phyloP scores from a whole-genome alignment of 2,113 vertebrate genomes.

The Gymnogyps californianus region DNA sequence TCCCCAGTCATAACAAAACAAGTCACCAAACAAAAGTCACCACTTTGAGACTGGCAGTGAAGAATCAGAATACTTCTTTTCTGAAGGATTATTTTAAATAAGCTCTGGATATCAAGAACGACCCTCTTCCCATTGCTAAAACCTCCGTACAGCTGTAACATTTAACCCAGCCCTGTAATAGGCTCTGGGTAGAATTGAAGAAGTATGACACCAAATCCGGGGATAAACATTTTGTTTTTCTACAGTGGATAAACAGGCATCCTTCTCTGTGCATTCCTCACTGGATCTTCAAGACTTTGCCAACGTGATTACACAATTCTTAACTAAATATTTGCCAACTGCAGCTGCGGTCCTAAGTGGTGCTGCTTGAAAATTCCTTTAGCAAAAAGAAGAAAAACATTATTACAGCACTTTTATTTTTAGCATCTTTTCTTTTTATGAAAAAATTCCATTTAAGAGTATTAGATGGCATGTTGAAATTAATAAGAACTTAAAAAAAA shows the following conservation, averaged over 20 bases:
- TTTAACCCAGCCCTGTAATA: not conserved
- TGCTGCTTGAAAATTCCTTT: slow-evolving; percentile 32
- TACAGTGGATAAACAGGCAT: slow-evolving; percentile 17
- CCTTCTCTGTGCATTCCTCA: not conserved
- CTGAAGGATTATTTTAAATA: not conserved
- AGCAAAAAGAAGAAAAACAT: not conserved
- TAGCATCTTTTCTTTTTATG: slow-evolving; percentile 8
- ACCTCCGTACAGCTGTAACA: not conserved
- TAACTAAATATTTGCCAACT: slow-evolving; percentile 67
- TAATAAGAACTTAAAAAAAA: slow-evolving; percentile 52
- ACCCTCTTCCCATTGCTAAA: not conserved
- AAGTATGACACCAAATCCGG: not conserved
- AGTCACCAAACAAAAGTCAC: not conserved
- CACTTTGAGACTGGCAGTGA: not conserved
- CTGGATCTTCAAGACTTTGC: not conserved
- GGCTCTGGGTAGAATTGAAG: not conserved
- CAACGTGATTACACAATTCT: slow-evolving; percentile 43
- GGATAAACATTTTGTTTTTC: slow-evolving; percentile 38
- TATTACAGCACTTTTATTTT: not conserved
- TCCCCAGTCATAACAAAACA: rapidly evolving
- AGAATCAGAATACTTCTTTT: not conserved
- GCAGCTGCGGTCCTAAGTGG: not conserved
- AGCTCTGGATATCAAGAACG: not conserved
- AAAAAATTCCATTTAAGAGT: slow-evolving; percentile 25
- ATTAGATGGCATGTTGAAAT: slow-evolving; percentile 15